Percentiles rank a stretch among this genome's conserved stretches.
phyloP scores from a whole-genome alignment of 1,140 invertebrate genomes.

The Lycorma delicatula region DNA sequence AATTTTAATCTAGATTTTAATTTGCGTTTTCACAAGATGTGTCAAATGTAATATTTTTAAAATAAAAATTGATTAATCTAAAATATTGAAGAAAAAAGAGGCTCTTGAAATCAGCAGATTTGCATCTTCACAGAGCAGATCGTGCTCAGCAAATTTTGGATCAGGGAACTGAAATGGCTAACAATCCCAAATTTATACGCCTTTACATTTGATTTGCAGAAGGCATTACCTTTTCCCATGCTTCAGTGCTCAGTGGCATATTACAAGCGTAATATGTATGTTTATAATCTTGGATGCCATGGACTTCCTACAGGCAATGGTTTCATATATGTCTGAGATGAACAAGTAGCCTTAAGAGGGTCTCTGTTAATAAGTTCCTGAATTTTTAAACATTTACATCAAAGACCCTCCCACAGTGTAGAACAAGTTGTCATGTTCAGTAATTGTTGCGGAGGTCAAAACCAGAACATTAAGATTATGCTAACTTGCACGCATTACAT shows the following conservation, averaged over 20 bases:
- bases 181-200: constrained; percentile 18
- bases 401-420: too few species aligned
- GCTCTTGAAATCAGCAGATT: constrained; percentile 18
- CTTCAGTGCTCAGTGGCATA: constrained; percentile 25
- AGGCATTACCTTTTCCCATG: constrained; percentile 28
- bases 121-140: constrained; percentile 24
- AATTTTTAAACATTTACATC: too few species aligned
- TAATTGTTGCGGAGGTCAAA: too few species aligned
- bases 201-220: constrained; percentile 29
- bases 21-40: constrained; percentile 39
- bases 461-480: too few species aligned
- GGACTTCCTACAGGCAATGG: neutral
- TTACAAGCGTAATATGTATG: constrained; percentile 30
- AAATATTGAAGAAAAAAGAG: constrained; percentile 17
- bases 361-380: too few species aligned
- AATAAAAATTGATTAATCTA: constrained; percentile 16
- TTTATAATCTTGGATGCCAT: constrained; percentile 26
- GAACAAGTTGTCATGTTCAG: too few species aligned
- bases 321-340: constrained; percentile 12
- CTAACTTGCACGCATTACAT: too few species aligned
- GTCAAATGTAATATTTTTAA: constrained; percentile 24
- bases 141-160: constrained; percentile 15
- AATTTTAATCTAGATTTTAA: constrained; percentile 43
- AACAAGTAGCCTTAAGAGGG: neutral
- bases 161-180: constrained; percentile 16